Evolutionary conservation across 2,888 invertebrate genomes (phyloP).

Genomic region (Halictus quadricinctus): DNA sequence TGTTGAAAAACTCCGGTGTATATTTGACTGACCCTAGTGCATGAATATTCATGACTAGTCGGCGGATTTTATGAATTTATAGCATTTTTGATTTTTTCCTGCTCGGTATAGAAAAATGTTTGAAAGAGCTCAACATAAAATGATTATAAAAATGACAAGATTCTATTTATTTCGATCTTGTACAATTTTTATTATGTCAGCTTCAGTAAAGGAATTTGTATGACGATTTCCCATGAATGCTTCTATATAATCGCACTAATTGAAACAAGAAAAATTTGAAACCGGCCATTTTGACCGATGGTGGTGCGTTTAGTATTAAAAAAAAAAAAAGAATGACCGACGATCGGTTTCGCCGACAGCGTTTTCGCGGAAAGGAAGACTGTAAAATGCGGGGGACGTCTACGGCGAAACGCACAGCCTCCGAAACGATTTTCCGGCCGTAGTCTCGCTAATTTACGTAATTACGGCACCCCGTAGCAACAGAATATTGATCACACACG

Average conservation of each 20-base stretch:
- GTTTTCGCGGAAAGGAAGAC: not conserved
- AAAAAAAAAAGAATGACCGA: not conserved
- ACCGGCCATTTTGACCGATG: not conserved
- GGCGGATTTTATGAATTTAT: not conserved
- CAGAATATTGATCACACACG: constrained; percentile 12
- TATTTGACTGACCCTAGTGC: not conserved
- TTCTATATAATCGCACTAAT: not conserved
- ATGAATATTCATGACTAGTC: not conserved
- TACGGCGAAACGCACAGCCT: not conserved
- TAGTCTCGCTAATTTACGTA: not conserved
- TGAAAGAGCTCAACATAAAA: not conserved
- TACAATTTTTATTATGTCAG: no score
- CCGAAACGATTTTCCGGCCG: not conserved
- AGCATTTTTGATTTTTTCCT: not conserved
- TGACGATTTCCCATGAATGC: no score
- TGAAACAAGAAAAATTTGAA: not conserved
- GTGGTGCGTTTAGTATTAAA: not conserved
- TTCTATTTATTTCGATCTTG: no score
- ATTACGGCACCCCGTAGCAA: not conserved
- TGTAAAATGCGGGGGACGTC: not conserved
- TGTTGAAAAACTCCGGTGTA: not conserved
- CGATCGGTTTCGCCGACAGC: not conserved
- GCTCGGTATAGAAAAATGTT: not conserved
- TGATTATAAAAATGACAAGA: no score
- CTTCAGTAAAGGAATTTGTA: no score